Evolutionary conservation across 1,140 invertebrate genomes (phyloP), one percentile per base, ranked within the genome.

Genomic region (Papilio polyxenes): DNA sequence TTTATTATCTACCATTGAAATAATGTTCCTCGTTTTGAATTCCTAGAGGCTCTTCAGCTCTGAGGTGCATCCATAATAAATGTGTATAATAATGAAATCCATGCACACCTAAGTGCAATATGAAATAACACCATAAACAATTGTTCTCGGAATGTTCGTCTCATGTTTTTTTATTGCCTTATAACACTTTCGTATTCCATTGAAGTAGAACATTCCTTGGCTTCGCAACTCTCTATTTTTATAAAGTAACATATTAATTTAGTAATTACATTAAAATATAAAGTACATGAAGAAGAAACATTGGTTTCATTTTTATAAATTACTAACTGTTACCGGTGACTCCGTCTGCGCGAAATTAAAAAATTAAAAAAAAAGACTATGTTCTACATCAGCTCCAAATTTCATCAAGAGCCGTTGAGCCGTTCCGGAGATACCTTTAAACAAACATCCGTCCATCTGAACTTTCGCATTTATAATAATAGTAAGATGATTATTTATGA

Each of bases 41-140:
- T 72, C 65, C 31, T 72, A 65, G 65, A 37, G 23, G 13, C 13
- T 72, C 65, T 31, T 11, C 31, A 20, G 49, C 48, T 10, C 75
- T 49, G 48, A 53, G 51, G n/a, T 77, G 75, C 75, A 77, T 77
- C 75, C 75, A 53, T 77, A 76, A 77, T 77, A 77, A 77, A 77
- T 77, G 75, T 53, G 23, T n/a, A 77, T 77, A 77, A 51, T 77
- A 77, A 77, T 77, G 49, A 53, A 77, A 77, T 77, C 75, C 75
- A 77, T 51, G 13, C 75, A 20, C 31, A 37, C 49, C 75, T 15
- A 77, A 31, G 48, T 51, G 75, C 75, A 77, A 77, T 77, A 77
- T 77, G 49, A 77, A 77, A 77, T 77, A 77, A 77, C 75, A 53
- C 75, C 75, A 77, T 77, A 77, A 77, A 77, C 75, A 53, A 77